A percentile compares a stretch with the other conserved stretches of the same genome.
phyloP scores from a whole-genome alignment of 37 sponge, comb jelly and placozoan species.

The Trichoplax adhaerens region DNA sequence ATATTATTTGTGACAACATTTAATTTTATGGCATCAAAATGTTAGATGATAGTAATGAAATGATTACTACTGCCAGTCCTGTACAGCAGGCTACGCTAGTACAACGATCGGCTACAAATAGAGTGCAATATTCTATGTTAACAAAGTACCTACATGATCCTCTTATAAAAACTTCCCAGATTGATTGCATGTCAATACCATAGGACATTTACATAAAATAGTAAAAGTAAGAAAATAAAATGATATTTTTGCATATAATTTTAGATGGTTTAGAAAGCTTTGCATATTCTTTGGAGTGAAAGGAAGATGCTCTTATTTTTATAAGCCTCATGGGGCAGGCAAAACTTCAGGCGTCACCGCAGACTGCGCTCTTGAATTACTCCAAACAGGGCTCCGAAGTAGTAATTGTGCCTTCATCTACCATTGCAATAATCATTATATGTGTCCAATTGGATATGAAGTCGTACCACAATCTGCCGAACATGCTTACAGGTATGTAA shows the following conservation, averaged over 20 bases:
- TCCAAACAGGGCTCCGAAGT: conserved; percentile 49
- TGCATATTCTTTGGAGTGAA: conserved; percentile 30
- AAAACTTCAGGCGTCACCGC: conserved; percentile 43
- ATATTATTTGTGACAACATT: no score
- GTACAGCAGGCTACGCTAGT: no score
- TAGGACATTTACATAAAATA: no score
- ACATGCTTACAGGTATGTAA: conserved; percentile 48
- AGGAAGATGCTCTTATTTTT: conserved; percentile 47
- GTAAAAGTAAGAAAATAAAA: no score
- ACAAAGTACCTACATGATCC: no score
- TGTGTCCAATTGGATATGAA: conserved; percentile 78
- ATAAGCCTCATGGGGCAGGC: conserved; percentile 57
- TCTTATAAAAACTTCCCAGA: no score
- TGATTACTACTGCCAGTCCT: no score
- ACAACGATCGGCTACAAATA: no score
- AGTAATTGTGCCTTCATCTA: conserved; percentile 41
- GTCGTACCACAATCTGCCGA: conserved; percentile 32
- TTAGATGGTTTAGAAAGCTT: conserved; percentile 55
- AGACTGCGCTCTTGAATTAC: conserved; percentile 22
- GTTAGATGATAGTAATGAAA: no score
- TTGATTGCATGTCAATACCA: no score
- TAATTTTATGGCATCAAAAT: no score
- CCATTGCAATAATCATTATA: conserved; percentile 73
- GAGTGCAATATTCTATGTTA: no score
- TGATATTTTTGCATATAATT: not conserved